Base-by-base conservation (phyloP, 2,113 vertebrate genomes). In the Oncorhynchus masou region DNA sequence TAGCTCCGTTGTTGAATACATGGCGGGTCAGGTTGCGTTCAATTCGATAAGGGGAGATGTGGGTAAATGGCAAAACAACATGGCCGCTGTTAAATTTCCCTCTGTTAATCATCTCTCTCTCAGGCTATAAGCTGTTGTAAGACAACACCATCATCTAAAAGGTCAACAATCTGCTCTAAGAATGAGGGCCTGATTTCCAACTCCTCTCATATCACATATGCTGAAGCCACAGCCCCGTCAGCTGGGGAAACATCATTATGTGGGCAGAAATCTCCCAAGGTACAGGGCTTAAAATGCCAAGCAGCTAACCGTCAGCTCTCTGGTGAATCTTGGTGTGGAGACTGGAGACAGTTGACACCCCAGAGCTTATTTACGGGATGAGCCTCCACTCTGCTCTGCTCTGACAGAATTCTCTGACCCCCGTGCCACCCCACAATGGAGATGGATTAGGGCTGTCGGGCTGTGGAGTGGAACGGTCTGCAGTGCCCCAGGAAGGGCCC, bases 381-480 rank as follows among this genome's bases (percentile, higher is more conserved):
- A 51, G 66, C 74, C 82, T 54, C 51, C 64, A 66, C 48, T 34
- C 73, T n/a, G 70, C 65, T 70, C 34, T 76, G 20, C 76, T 82
- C 80, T 71, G 60, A 62, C 54, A 78, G 72, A 79, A 79, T 73
- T 74, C 74, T 20, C 71, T 74, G 74, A 57, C 54, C 13, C 54
- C 19, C 2, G 20, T 19, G 31, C 64, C 13, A 9, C 45, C 24
- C 16, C 6, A 12, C 81, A 86, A 84, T 85, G 77, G 77, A 88
- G 84, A 89, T 84, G 75, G 82, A 91, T 91, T 81, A 83, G 82
- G 82, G 81, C 76, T 85, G 88, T 89, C 87, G 83, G 83, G 79
- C 64, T 49, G 64, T 68, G 48, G 73, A 48, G 66, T 84, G 72
- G 71, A 75, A 71, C 76, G n/a, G 59, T n/a, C 59, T 22, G 20